Evolutionary conservation across 2,888 invertebrate genomes (phyloP).

Genomic region (Glaucopsyche alexis): DNA sequence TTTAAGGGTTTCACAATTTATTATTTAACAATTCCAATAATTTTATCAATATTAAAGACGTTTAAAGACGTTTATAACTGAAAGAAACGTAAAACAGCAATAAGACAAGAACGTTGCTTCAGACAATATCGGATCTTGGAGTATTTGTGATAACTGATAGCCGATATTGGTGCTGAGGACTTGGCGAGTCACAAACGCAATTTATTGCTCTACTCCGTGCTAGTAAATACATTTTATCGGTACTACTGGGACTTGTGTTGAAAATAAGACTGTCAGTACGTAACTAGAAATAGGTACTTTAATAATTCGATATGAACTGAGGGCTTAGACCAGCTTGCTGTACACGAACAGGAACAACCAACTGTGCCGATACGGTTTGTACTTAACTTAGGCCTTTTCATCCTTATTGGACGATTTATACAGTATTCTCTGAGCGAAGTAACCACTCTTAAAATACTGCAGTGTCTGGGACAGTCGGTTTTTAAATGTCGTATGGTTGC

Average conservation of each 20-base stretch:
- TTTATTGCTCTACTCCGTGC: slow-evolving; percentile 61
- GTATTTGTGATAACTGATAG: slow-evolving; percentile 45
- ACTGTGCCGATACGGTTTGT: neutral
- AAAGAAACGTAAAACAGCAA: neutral
- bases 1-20: too few relatives aligned
- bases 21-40: too few relatives aligned
- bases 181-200: slow-evolving; percentile 64
- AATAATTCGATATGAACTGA: neutral
- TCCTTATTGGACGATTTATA: too few relatives aligned
- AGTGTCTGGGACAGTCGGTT: too few relatives aligned
- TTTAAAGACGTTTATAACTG: neutral
- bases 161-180: slow-evolving; percentile 54
- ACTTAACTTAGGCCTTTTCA: too few relatives aligned
- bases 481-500: too few relatives aligned
- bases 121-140: slow-evolving; percentile 39
- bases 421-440: too few relatives aligned
- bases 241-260: slow-evolving; percentile 45
- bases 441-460: too few relatives aligned
- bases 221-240: slow-evolving; percentile 65
- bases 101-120: slow-evolving; percentile 5
- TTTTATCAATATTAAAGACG: neutral
- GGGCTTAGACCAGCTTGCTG: too few relatives aligned
- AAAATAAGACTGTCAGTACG: slow-evolving; percentile 3
- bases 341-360: too few relatives aligned
- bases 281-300: neutral